These are phyloP conservation scores for Myotis pilosus DNA, from an alignment of 2,797 vertebrate species.

Conservation along the genomic window DNA sequence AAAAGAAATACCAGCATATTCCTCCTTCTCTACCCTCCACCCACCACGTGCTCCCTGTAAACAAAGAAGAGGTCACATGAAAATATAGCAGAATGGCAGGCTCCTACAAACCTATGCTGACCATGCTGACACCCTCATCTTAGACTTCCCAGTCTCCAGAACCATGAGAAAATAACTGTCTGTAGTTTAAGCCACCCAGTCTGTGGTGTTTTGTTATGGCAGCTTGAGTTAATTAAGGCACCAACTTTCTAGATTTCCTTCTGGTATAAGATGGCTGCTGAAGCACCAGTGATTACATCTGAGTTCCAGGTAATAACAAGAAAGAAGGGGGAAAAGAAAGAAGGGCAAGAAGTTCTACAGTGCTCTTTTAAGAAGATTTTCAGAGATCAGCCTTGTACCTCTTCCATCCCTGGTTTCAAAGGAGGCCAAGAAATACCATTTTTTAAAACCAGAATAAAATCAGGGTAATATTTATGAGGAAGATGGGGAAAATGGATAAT, in stretches of 20 bases:
- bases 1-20: not conserved
- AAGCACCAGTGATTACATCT: not conserved
- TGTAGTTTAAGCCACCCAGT: not conserved
- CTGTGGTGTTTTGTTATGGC: not conserved
- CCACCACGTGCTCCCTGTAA: too few relatives aligned
- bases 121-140: not conserved
- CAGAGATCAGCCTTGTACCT: not conserved
- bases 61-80: not conserved
- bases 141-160: not conserved
- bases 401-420: not conserved
- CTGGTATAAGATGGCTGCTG: not conserved
- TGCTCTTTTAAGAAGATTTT: not conserved
- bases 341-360: not conserved
- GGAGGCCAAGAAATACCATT: not conserved
- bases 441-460: not conserved
- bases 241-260: not conserved
- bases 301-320: not conserved
- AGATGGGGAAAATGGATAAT: not conserved
- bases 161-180: not conserved
- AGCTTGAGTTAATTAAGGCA: not conserved
- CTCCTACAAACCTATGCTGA: not conserved
- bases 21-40: not conserved
- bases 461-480: not conserved
- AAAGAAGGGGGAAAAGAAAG: not conserved
- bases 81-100: not conserved